phyloP scores from a whole-genome alignment of 2,888 invertebrate species.

The Aphodius granarius region DNA sequence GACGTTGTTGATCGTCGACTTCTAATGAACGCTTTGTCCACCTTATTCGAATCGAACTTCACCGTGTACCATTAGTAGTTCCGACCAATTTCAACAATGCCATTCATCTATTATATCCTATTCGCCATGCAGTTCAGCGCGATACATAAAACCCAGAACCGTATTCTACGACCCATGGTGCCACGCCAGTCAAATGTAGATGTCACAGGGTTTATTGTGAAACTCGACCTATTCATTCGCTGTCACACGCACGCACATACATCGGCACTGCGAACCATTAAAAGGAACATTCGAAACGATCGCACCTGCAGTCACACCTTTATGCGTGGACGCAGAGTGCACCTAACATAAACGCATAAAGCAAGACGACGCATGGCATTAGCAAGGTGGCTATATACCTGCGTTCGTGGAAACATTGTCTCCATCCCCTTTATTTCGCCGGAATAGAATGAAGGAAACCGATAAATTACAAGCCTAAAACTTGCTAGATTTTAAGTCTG shows the following conservation, averaged over 20 bases:
- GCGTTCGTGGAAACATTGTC: background rate
- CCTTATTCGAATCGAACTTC: too few species aligned
- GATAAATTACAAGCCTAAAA: background rate
- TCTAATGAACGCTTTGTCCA: too few species aligned
- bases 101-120: background rate
- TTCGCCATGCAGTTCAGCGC: background rate
- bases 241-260: constrained; percentile 5
- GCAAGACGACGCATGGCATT: background rate
- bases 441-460: background rate
- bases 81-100: background rate
- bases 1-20: too few species aligned
- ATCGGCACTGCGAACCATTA: background rate
- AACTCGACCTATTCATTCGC: background rate
- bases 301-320: background rate
- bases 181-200: background rate
- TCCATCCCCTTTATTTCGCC: background rate
- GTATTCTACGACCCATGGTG: background rate
- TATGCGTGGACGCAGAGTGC: background rate
- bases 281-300: background rate
- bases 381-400: background rate
- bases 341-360: background rate
- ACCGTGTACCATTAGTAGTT: background rate
- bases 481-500: background rate
- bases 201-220: background rate
- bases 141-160: background rate